A percentile compares a stretch with the other conserved stretches of the same genome.
Evolutionary conservation across 2,797 vertebrate species (phyloP).

Genomic region (Manis pentadactyla): DNA sequence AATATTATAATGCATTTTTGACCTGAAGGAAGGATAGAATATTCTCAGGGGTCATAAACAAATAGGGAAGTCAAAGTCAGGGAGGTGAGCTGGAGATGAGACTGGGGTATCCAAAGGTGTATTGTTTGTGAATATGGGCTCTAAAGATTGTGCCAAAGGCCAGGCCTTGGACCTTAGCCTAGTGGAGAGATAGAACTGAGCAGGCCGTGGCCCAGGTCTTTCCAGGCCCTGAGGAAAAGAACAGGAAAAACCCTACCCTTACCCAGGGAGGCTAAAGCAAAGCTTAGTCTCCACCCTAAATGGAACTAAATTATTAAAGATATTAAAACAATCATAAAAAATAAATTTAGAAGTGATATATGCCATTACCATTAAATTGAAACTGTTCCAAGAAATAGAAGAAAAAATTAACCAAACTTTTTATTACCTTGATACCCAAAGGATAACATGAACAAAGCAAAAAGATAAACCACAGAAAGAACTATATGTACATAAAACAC

Average conservation of each 20-base stretch:
- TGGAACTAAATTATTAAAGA: background rate
- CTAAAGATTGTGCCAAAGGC: background rate
- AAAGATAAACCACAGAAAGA: constrained; percentile 18
- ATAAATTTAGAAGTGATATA: background rate
- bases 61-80: background rate
- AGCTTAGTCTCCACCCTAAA: background rate
- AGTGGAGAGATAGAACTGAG: background rate
- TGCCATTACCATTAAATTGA: background rate
- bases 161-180: background rate
- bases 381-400: background rate
- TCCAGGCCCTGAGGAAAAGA: background rate
- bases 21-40: background rate
- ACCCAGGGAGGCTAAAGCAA: background rate
- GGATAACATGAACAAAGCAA: constrained; percentile 16
- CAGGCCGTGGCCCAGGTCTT: background rate
- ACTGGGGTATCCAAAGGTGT: background rate
- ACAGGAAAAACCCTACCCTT: background rate
- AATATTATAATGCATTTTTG: background rate
- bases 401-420: background rate
- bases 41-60: background rate
- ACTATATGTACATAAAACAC: background rate
- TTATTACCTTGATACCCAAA: background rate
- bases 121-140: background rate
- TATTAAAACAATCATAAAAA: background rate
- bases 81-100: background rate